A percentile compares a stretch with the other conserved stretches of the same genome.
phyloP scores from a whole-genome alignment of 2,888 invertebrate species.

The Cyaniris semiargus region DNA sequence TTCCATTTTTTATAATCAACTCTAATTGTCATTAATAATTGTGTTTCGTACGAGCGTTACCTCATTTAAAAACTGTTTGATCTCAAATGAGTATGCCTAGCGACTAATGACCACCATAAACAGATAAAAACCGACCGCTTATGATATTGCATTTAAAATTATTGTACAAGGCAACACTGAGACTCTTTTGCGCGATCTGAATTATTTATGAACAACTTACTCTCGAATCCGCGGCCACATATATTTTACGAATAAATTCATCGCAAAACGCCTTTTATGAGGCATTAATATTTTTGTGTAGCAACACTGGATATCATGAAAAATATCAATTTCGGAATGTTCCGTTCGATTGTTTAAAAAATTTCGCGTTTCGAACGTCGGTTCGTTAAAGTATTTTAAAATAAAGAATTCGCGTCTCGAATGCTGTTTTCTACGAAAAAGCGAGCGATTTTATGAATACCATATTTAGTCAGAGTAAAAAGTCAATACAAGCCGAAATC shows the following conservation, averaged over 20 bases:
- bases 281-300: conserved; percentile 66
- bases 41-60: conserved; percentile 48
- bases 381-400: conserved; percentile 37
- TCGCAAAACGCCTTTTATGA: conserved; percentile 72
- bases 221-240: conserved; percentile 54
- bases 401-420: conserved; percentile 40
- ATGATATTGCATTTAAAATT: conserved; percentile 37
- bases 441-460: conserved; percentile 53
- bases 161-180: conserved; percentile 37
- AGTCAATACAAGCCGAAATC: conserved; percentile 43
- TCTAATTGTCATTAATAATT: conserved; percentile 74
- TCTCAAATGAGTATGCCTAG: conserved; percentile 42
- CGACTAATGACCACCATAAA: conserved; percentile 54
- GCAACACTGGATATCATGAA: conserved; percentile 35
- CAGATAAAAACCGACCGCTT: conserved; percentile 40
- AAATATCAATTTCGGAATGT: conserved; percentile 40
- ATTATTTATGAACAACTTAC: conserved; percentile 76
- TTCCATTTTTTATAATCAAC: conserved; percentile 63
- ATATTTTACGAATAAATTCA: conserved; percentile 72
- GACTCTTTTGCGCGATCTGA: conserved; percentile 47
- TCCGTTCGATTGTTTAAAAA: conserved; percentile 37
- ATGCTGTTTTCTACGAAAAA: conserved; percentile 51
- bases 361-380: conserved; percentile 36
- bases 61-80: conserved; percentile 52
- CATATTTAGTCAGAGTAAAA: conserved; percentile 51